These are phyloP conservation scores for Phodopus roborovskii DNA, from an alignment of 2,113 vertebrate genomes.

Conservation along the genomic window DNA sequence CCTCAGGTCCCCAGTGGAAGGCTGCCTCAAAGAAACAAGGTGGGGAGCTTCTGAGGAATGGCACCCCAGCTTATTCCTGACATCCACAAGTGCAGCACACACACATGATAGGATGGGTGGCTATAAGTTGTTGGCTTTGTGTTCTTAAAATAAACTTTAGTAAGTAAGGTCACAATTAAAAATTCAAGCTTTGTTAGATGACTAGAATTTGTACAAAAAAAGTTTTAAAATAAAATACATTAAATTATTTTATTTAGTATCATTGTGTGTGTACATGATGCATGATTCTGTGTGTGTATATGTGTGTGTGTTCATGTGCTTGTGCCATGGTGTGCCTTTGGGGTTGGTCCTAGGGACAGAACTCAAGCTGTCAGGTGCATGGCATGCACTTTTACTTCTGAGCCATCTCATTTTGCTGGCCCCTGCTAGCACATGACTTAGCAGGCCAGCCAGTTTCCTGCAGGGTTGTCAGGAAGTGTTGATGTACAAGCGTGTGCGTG, in stretches of 20 bases:
- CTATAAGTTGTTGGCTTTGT: background rate
- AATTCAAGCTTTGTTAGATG: background rate
- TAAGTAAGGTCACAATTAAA: background rate
- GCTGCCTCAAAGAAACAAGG: background rate
- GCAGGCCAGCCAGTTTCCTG: background rate
- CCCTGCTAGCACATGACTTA: background rate
- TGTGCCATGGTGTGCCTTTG: too few relatives aligned
- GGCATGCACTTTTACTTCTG: background rate
- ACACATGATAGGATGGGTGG: too few relatives aligned
- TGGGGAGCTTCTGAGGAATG: background rate
- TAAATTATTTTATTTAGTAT: background rate
- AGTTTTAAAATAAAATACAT: background rate
- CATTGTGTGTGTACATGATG: background rate
- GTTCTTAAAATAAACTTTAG: constrained; percentile 21
- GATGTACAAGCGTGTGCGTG: background rate
- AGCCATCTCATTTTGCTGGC: background rate
- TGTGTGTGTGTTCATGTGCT: too few relatives aligned
- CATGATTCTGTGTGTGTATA: background rate
- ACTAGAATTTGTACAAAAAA: background rate
- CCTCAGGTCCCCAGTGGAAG: background rate
- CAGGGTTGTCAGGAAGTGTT: background rate
- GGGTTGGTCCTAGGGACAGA: background rate
- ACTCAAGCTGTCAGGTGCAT: background rate
- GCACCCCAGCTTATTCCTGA: background rate
- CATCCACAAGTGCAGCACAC: background rate